Evolutionary conservation across 1,140 invertebrate genomes (phyloP).

Genomic region (Nephotettix cincticeps): DNA sequence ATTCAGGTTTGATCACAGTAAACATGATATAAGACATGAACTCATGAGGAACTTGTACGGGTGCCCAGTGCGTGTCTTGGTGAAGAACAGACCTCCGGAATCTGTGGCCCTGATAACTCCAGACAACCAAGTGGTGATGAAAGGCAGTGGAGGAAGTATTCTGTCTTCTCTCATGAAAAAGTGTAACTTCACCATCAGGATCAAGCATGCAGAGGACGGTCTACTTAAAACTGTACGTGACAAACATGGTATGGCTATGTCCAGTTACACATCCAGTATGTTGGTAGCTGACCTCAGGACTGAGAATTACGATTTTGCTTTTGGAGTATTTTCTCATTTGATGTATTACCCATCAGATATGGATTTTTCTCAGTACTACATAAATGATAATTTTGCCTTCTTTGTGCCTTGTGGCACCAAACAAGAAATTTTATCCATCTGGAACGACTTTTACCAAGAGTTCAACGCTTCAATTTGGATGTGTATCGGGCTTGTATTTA

Average conservation of each 20-base stretch:
- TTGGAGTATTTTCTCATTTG: neutral
- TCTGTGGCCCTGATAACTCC: neutral
- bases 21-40: neutral
- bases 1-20: neutral
- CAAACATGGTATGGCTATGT: neutral
- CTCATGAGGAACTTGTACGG: neutral
- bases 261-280: neutral
- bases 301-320: neutral
- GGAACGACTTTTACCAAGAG: neutral
- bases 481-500: neutral
- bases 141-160: neutral
- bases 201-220: neutral
- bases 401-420: neutral
- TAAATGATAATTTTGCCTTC: neutral
- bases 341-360: neutral
- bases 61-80: neutral
- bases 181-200: neutral
- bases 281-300: neutral
- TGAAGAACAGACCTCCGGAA: neutral
- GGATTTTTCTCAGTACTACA: neutral
- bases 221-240: neutral
- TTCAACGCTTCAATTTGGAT: neutral
- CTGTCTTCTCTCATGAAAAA: neutral
- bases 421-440: neutral
- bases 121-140: neutral